Conservation (phyloP, 2,888 invertebrate genomes). For the Caenorhabditis virilis region DNA sequence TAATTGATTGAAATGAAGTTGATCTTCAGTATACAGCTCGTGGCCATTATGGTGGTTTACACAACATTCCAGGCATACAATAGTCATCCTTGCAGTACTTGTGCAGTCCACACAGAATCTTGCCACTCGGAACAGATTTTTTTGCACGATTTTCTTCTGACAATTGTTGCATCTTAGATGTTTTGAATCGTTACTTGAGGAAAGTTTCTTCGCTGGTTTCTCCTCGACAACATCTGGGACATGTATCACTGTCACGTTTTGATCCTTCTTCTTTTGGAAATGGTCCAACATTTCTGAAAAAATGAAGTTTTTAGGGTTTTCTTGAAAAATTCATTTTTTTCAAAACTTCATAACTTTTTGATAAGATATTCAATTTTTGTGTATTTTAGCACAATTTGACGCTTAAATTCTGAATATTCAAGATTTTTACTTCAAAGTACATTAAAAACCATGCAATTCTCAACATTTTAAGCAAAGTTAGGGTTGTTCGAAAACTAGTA, state of each 20-base stretch:
- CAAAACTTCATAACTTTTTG: no score
- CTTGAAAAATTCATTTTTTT: not conserved
- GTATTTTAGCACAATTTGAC: no score
- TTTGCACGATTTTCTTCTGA: constrained; percentile 40
- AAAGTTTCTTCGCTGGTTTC: constrained; percentile 29
- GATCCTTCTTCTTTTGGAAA: constrained; percentile 32
- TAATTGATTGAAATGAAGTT: constrained; percentile 54
- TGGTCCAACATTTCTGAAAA: constrained; percentile 54
- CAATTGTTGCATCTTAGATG: constrained; percentile 47
- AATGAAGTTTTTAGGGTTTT: not conserved
- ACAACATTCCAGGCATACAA: constrained; percentile 63
- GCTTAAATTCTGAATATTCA: no score
- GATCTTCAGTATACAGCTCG: constrained; percentile 46
- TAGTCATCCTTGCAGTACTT: constrained; percentile 36
- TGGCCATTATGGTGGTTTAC: constrained; percentile 65
- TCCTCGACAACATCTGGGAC: constrained; percentile 24
- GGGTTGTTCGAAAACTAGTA: no score
- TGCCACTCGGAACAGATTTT: constrained; percentile 39
- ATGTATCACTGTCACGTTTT: constrained; percentile 54
- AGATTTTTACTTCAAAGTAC: no score
- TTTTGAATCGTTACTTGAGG: constrained; percentile 28
- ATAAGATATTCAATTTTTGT: no score
- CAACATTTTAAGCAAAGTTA: no score
- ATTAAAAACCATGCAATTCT: no score
- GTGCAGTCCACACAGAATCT: constrained; percentile 52